phyloP scores from a whole-genome alignment of 2,797 vertebrate genomes.

The Craterocephalus amniculus region DNA sequence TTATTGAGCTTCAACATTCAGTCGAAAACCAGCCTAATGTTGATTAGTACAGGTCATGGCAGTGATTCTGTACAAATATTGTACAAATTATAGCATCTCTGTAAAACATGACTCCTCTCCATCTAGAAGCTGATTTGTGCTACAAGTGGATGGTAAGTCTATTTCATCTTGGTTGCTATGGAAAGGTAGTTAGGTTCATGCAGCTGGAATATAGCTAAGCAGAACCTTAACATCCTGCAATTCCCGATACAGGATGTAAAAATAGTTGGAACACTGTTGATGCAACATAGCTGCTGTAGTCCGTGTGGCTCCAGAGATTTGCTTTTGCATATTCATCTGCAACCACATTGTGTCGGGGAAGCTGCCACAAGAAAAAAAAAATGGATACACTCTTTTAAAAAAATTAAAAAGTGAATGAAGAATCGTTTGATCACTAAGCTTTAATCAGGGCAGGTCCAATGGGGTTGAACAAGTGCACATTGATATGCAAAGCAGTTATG shows the following conservation, averaged over 20 bases:
- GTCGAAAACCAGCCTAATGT: no score
- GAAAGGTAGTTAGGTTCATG: neutral
- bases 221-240: slow-evolving; percentile 1
- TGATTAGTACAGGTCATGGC: no score
- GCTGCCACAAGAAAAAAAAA: slow-evolving; percentile 5
- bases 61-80: no score
- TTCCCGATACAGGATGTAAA: neutral
- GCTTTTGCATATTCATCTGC: slow-evolving; percentile 22
- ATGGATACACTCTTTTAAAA: neutral
- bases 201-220: neutral
- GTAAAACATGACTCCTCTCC: neutral
- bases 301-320: slow-evolving; percentile 1
- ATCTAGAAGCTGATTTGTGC: neutral
- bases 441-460: slow-evolving; percentile 11
- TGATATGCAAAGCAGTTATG: slow-evolving; percentile 35
- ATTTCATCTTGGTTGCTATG: neutral
- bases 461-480: slow-evolving; percentile 8
- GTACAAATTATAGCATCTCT: neutral
- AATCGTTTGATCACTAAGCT: slow-evolving; percentile 25
- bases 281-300: slow-evolving; percentile 7
- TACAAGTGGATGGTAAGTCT: neutral
- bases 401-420: neutral
- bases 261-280: slow-evolving; percentile 18
- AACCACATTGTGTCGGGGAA: neutral
- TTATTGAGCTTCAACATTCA: no score